Base-by-base conservation (phyloP, 2,797 vertebrate genomes). In the Mormyrops attenuatus region DNA sequence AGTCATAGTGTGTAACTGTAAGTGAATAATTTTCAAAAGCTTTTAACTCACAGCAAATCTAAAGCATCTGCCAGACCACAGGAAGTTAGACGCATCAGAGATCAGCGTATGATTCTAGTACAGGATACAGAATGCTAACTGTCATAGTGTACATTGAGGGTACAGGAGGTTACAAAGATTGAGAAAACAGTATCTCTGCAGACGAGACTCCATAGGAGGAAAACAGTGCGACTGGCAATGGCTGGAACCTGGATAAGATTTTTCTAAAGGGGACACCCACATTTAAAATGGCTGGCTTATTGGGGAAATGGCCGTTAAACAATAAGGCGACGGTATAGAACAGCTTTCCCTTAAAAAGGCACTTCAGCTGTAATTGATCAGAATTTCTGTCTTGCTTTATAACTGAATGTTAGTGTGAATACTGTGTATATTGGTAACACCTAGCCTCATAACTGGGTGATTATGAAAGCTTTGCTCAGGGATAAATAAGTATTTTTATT, bases 101-200 rank as follows among this genome's bases (percentile, higher is more conserved):
- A 49, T 22, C 26, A 77, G 41, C n/a, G 2, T 77, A n/a, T 88
- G 55, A 88, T 91, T 90, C 88, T 89, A 87, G 89, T 44, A 91
- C 38, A 87, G 34, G 26, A 80, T 90, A 60, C 85, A 52, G 30
- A 86, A 55, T 53, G 11, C 85, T 9, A 22, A 41, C 77, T 82
- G 77, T 47, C 38, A 73, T 5, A 34, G 52, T 55, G 41, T n/a
- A 82, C 3, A 9, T n/a, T 8, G 41, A 47, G 41, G 41, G 41
- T 47, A 82, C 8, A 9, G 77, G 20, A 47, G 41, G 34, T 77
- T 47, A 80, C 73, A 80, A 80, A 47, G 41, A 80, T 5, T n/a
- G 77, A 44, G 30, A 6, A 73, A 73, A 38, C 30, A 5, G 66
- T 30, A 30, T 73, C 13, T 30, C 30, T 20, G 41, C 20, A 82